A percentile compares a stretch with the other conserved stretches of the same genome.
phyloP scores from a whole-genome alignment of 1,140 invertebrate species.

The Hestina assimilis region DNA sequence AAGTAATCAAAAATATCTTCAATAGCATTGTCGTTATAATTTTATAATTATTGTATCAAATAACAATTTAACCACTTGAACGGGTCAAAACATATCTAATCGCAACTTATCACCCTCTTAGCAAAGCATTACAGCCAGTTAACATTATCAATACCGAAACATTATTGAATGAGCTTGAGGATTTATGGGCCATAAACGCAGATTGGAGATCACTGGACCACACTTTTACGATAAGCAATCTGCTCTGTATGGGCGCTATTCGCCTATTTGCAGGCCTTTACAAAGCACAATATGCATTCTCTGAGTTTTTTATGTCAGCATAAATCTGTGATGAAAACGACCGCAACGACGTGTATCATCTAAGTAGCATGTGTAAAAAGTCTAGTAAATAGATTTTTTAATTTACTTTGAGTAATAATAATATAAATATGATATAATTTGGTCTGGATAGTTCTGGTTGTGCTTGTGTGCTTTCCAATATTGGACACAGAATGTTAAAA shows the following conservation, averaged over 20 bases:
- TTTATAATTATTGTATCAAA: no score
- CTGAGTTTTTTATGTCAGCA: constrained; percentile 61
- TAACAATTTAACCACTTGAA: no score
- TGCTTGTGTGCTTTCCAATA: no score
- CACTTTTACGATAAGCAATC: constrained; percentile 73
- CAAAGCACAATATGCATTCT: constrained; percentile 66
- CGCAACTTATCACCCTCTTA: constrained; percentile 42
- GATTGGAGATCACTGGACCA: constrained; percentile 72
- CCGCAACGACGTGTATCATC: constrained; percentile 18
- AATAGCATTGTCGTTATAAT: no score
- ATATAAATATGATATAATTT: background rate
- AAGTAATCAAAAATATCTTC: no score
- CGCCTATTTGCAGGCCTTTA: constrained; percentile 47
- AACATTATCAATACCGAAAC: constrained; percentile 64
- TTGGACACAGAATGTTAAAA: background rate
- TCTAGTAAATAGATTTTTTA: background rate
- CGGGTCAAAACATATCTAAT: no score
- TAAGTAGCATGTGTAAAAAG: constrained; percentile 19
- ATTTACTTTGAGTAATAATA: background rate
- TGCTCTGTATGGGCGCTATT: constrained; percentile 43
- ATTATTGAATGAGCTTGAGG: constrained; percentile 60
- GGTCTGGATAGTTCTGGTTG: background rate
- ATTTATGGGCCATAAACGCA: constrained; percentile 67
- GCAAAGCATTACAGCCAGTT: constrained; percentile 56
- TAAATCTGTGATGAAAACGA: constrained; percentile 65